Percentiles rank a stretch among this genome's conserved stretches.
Conservation (phyloP, 2,113 vertebrate genomes). For the Emydocephalus ijimae region DNA sequence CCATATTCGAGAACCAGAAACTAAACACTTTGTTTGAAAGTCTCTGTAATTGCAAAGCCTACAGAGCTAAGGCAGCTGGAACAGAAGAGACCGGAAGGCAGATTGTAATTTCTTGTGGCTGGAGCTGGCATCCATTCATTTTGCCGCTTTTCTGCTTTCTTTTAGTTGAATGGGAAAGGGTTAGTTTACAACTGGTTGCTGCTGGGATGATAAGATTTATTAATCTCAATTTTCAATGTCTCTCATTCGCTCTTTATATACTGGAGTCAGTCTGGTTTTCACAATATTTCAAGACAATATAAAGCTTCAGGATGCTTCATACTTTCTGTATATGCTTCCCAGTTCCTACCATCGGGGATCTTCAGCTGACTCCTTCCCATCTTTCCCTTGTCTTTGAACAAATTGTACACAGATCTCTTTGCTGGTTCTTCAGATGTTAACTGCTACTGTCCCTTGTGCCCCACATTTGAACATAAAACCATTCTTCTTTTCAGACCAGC, state of each 20-base stretch:
- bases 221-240: background rate
- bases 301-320: background rate
- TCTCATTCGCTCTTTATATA: background rate
- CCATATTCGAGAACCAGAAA: background rate
- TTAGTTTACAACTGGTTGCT: constrained; percentile 4
- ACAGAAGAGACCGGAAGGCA: background rate
- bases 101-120: background rate
- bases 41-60: background rate
- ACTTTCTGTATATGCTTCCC: no score
- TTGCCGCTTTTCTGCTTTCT: background rate
- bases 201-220: background rate
- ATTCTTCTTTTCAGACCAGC: background rate
- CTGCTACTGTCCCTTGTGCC: no score
- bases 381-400: background rate
- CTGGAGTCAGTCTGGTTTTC: background rate
- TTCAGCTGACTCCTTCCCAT: background rate
- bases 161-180: constrained; percentile 20
- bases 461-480: background rate
- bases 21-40: background rate
- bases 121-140: background rate
- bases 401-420: background rate
- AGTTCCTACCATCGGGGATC: background rate
- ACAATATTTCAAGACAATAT: background rate
- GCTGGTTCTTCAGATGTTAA: background rate
- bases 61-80: background rate